Percentiles rank a stretch among this genome's conserved stretches.
Conservation (phyloP, 2,888 invertebrate genomes). For the Drosophila anceps region DNA sequence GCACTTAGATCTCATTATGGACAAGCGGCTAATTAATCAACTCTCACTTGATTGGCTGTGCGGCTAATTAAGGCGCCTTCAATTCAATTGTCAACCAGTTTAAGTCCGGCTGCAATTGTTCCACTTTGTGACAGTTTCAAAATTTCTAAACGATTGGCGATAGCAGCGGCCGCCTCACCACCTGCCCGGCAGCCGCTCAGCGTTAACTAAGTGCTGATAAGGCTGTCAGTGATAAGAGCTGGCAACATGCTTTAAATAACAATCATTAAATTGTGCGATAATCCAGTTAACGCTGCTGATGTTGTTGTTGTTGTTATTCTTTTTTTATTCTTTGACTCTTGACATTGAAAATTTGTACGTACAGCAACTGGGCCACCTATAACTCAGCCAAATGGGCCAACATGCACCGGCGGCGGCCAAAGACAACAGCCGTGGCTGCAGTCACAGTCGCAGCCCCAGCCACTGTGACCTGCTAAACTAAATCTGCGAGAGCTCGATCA, state of each 20-base stretch:
- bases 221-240: slow-evolving; percentile 28
- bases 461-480: slow-evolving; percentile 72
- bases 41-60: slow-evolving; percentile 67
- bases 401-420: background rate
- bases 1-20: slow-evolving; percentile 56
- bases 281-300: slow-evolving; percentile 8
- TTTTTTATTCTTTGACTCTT: slow-evolving; percentile 7
- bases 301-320: background rate
- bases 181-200: background rate
- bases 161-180: background rate
- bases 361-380: slow-evolving; percentile 37
- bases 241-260: slow-evolving; percentile 5
- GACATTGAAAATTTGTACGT: slow-evolving; percentile 33
- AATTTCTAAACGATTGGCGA: slow-evolving; percentile 41
- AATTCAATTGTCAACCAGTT: slow-evolving; percentile 42
- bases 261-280: slow-evolving; percentile 29
- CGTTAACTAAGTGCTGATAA: slow-evolving; percentile 19
- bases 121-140: slow-evolving; percentile 65
- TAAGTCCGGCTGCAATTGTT: slow-evolving; percentile 74
- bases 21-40: slow-evolving; percentile 57
- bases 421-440: slow-evolving; percentile 10
- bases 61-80: slow-evolving; percentile 48
- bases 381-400: slow-evolving; percentile 60
- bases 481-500: slow-evolving; percentile 47
- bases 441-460: background rate